These are phyloP conservation scores for Hormaphis cornu DNA, from an alignment of 1,140 invertebrate genomes.

Conservation along the genomic window DNA sequence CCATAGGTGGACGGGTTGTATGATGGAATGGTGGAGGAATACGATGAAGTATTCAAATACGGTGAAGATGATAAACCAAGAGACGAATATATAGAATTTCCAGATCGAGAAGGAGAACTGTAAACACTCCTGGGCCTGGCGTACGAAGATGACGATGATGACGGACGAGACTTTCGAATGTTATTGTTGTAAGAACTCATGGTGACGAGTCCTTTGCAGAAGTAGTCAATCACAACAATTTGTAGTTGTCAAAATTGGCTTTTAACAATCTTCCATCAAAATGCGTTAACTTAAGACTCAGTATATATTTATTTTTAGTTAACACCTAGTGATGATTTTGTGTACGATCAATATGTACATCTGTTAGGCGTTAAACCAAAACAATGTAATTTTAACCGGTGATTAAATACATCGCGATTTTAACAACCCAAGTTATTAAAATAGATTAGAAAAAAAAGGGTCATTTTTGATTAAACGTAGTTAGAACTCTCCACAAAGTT, in stretches of 20 bases:
- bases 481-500: no score
- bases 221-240: not conserved
- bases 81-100: constrained; percentile 3
- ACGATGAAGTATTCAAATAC: constrained; percentile 1
- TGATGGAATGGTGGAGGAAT: constrained; percentile 9
- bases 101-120: constrained; percentile 17
- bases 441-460: no score
- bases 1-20: constrained; percentile 47
- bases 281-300: no score
- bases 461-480: no score
- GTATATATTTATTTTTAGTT: no score
- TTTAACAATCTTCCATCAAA: no score
- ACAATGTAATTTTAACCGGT: no score
- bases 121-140: constrained; percentile 31
- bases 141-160: not conserved
- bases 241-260: not conserved
- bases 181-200: constrained; percentile 19
- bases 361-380: no score
- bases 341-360: no score
- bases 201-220: not conserved
- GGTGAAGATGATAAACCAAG: not conserved
- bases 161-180: constrained; percentile 27
- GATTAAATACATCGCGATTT: no score
- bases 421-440: no score
- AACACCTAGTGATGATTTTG: no score